Evolutionary conservation across 2,888 invertebrate species (phyloP), one percentile per base, ranked within the genome.

Genomic region (Epistrophe grossulariae): DNA sequence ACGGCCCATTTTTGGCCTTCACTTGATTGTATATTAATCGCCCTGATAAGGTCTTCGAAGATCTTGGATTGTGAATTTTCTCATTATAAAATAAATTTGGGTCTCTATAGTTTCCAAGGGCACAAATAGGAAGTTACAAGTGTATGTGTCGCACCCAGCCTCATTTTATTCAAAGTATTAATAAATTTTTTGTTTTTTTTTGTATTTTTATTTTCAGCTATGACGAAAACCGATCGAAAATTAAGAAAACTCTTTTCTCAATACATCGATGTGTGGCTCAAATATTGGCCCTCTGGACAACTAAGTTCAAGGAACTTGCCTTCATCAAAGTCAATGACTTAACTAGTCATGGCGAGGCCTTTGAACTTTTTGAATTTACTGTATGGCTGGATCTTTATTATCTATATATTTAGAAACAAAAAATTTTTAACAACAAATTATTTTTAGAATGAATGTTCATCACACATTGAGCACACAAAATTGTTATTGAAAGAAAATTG

Each of bases 221-320:
- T 89, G 91, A 93, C 62, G 91, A 92, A 81, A 93, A 94, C 60
- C 93, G 93, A 87, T 90, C 90, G n/a, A 94, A 94, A 84, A 92
- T 96, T 73, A 92, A 93, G 81, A 95, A 93, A 89, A 95, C 95
- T 88, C 94, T 98, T 0, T 95, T 97, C 91, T 94, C 95, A 68
- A 96, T 97, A 57, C 97, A 98, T 92, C 96, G 97, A 0, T 97
- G 97, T 90, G 95, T 98, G 89, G 94, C 96, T 17, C 96, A 96
- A 91, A 95, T 97, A 64, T 92, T 97, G 83, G 96, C 96, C 90
- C 94, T 97, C 71, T 98, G 98, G 98, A 95, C 95, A 92, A 94
- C 94, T 68, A 95, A 96, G 89, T 98, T 96, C 91, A 95, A 95
- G 96, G 89, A 88, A 2, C 87, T 91, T 13, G 85, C 89, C 6